These are phyloP conservation scores for Silurus meridionalis DNA, from an alignment of 2,113 vertebrate species.

Conservation along the genomic window DNA sequence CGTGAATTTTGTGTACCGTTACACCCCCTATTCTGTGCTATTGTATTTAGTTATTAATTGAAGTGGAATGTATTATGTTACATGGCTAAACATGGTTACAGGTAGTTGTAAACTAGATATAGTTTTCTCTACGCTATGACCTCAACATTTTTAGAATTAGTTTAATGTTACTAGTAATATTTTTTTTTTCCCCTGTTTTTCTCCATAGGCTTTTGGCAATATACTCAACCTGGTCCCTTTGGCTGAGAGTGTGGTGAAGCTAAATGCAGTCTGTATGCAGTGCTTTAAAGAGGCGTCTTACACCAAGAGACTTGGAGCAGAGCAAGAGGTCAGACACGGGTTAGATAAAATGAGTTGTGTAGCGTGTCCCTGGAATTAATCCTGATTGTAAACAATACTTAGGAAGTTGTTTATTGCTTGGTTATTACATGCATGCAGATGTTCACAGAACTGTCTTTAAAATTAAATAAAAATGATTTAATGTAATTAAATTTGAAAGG, in stretches of 20 bases:
- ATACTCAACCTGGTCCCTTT: conserved; percentile 91
- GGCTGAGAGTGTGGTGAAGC: conserved; percentile 94
- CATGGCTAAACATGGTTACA: neutral
- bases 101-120: neutral
- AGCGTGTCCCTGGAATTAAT: neutral
- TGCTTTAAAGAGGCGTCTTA: conserved; percentile 93
- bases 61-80: neutral
- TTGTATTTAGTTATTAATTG: neutral
- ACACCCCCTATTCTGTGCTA: neutral
- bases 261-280: conserved; percentile 93
- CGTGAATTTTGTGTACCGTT: too few species aligned
- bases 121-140: neutral
- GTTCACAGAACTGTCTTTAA: neutral
- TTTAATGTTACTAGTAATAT: neutral
- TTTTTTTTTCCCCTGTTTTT: conserved; percentile 19
- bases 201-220: conserved; percentile 83
- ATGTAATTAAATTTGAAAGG: neutral
- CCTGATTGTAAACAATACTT: neutral
- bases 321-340: conserved; percentile 81
- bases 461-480: too few species aligned
- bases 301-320: conserved; percentile 88
- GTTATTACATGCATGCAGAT: neutral
- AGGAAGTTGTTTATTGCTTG: neutral
- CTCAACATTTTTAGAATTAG: neutral
- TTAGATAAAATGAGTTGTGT: neutral